These are phyloP conservation scores for Austrolebias charrua DNA, from an alignment of 2,797 vertebrate species.

Conservation along the genomic window DNA sequence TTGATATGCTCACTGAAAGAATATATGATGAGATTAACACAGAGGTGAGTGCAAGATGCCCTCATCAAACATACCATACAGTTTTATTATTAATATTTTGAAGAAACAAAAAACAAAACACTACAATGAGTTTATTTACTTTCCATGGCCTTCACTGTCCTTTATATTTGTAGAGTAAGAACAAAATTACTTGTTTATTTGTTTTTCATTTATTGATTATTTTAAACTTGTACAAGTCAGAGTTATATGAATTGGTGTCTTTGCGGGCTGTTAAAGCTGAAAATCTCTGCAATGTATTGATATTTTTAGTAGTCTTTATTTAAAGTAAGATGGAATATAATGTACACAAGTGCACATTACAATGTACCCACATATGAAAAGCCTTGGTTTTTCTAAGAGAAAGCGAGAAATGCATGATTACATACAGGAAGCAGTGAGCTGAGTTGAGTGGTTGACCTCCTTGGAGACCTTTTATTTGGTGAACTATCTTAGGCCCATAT, in stretches of 20 bases:
- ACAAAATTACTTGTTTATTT: too few relatives aligned
- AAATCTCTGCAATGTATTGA: not conserved
- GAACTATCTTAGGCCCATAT: slow-evolving; percentile 18
- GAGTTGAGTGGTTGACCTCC: slow-evolving; percentile 7
- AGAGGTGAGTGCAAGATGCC: slow-evolving; percentile 1
- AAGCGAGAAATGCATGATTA: slow-evolving; percentile 7
- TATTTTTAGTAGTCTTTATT: not conserved
- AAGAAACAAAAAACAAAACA: not conserved
- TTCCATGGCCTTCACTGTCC: not conserved
- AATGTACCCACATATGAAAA: slow-evolving; percentile 9
- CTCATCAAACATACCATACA: not conserved
- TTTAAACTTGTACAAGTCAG: not conserved
- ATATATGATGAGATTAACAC: not conserved
- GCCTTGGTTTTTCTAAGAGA: slow-evolving; percentile 8
- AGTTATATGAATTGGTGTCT: not conserved
- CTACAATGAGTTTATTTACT: slow-evolving; percentile 2
- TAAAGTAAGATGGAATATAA: not conserved
- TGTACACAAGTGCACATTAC: not conserved
- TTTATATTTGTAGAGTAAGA: not conserved
- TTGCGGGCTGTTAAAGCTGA: not conserved
- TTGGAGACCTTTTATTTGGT: slow-evolving; percentile 33
- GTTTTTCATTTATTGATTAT: too few relatives aligned
- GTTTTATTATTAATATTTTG: not conserved
- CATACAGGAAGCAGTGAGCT: not conserved
- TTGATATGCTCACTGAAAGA: slow-evolving; percentile 1